A percentile compares a stretch with the other conserved stretches of the same genome.
Conservation (phyloP, 2,797 vertebrate species). For the Natrix natrix region DNA sequence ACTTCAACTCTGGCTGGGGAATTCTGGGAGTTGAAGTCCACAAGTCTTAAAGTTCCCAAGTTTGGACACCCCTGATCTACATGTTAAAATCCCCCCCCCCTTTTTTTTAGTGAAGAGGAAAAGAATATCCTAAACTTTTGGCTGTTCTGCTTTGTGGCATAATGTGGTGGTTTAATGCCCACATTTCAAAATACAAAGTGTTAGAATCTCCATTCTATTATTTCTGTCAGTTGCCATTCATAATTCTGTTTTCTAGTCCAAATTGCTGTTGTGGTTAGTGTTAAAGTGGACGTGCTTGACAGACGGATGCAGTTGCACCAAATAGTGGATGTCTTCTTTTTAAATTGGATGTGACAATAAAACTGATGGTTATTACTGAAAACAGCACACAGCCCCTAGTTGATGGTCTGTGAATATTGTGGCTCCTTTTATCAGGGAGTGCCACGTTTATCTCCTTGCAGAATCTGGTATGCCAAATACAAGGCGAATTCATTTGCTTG, state of each 20-base stretch:
- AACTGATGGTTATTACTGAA: neutral
- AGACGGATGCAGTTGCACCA: no score
- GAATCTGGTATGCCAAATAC: neutral
- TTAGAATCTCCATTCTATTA: slow-evolving; percentile 22
- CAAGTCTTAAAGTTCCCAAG: no score
- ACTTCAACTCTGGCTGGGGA: no score
- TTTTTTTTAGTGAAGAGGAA: slow-evolving; percentile 55
- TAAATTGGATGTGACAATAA: neutral
- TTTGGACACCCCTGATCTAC: no score
- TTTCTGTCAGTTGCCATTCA: neutral
- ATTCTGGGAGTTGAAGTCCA: no score
- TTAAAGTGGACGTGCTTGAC: neutral
- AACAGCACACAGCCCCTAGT: neutral
- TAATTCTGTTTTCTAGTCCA: neutral
- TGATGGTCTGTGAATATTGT: neutral
- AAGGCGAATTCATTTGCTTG: neutral
- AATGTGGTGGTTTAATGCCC: slow-evolving; percentile 56
- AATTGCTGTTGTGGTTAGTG: neutral
- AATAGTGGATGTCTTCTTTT: neutral
- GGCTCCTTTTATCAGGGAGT: neutral
- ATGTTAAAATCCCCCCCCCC: neutral
- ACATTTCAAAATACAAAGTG: slow-evolving; percentile 39
- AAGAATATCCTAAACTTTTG: slow-evolving; percentile 61
- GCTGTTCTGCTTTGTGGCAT: slow-evolving; percentile 61
- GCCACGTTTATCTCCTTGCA: neutral